phyloP scores from a whole-genome alignment of 2,797 vertebrate species.

The Premnoplex brunnescens region DNA sequence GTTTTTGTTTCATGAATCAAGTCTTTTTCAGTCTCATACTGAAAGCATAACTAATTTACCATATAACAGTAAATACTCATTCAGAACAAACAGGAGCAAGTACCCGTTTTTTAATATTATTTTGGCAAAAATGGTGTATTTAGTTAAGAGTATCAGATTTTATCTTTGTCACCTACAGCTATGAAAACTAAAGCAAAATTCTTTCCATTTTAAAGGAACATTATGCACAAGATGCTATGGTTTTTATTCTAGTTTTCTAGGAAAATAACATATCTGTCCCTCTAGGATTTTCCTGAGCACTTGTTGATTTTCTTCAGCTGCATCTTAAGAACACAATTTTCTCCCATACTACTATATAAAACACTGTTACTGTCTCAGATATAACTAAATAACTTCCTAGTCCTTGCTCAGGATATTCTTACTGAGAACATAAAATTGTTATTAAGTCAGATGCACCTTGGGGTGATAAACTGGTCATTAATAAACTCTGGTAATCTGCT shows the following conservation, averaged over 20 bases:
- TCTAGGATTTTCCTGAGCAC: not conserved
- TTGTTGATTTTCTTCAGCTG: not conserved
- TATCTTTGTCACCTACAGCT: not conserved
- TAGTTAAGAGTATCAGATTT: not conserved
- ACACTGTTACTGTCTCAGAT: not conserved
- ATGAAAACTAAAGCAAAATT: not conserved
- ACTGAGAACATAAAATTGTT: not conserved
- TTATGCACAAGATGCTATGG: not conserved
- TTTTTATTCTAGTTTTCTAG: not conserved
- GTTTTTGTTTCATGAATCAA: not conserved
- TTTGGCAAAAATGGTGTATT: not conserved
- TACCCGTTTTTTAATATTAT: not conserved
- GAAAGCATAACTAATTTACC: not conserved
- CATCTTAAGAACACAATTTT: not conserved
- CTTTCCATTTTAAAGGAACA: not conserved
- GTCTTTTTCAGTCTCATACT: not conserved
- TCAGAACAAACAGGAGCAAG: not conserved
- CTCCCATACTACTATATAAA: not conserved
- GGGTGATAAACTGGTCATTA: not conserved
- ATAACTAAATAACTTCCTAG: not conserved
- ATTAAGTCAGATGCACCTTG: not conserved
- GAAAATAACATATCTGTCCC: not conserved
- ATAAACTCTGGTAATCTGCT: not conserved
- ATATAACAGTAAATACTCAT: not conserved
- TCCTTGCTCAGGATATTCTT: not conserved